These are phyloP conservation scores for Xiphydria camelus DNA, from an alignment of 2,888 invertebrate species.

Conservation along the genomic window DNA sequence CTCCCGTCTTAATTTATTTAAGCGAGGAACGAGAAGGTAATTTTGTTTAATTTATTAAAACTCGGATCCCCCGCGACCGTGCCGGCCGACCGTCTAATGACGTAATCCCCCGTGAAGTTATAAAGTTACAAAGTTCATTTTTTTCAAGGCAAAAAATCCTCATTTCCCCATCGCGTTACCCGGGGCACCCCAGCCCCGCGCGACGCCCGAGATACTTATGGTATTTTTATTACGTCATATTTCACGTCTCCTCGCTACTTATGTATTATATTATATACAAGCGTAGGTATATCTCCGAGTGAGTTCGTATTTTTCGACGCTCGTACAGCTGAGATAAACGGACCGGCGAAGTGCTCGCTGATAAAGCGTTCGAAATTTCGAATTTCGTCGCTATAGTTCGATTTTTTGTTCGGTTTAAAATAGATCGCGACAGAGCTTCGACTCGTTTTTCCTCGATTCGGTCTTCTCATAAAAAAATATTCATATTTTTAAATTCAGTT, in stretches of 20 bases:
- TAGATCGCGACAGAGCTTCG: too few species aligned
- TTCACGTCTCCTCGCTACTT: conserved; percentile 32
- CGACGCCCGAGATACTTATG: conserved; percentile 40
- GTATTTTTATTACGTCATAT: conserved; percentile 49
- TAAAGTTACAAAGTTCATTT: conserved; percentile 52
- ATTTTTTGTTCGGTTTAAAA: too few species aligned
- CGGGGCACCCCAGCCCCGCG: conserved; percentile 22
- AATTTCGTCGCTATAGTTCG: too few species aligned
- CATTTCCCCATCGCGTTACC: conserved; percentile 10
- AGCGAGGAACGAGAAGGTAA: conserved; percentile 34
- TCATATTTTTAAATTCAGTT: too few species aligned
- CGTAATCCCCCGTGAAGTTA: conserved; percentile 51
- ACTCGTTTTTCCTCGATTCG: too few species aligned
- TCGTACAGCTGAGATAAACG: too few species aligned
- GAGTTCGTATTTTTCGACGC: too few species aligned
- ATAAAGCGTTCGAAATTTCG: too few species aligned
- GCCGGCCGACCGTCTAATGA: conserved; percentile 36
- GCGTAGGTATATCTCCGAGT: too few species aligned
- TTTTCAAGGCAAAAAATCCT: conserved; percentile 29
- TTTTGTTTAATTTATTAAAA: conserved; percentile 54
- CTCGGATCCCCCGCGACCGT: conserved; percentile 21
- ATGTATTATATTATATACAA: background rate
- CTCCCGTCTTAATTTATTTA: conserved; percentile 42
- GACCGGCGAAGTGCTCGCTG: too few species aligned
- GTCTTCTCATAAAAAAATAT: too few species aligned